A percentile compares a stretch with the other conserved stretches of the same genome.
phyloP scores from a whole-genome alignment of 2,113 vertebrate species.

The Mesoclemmys tuberculata region DNA sequence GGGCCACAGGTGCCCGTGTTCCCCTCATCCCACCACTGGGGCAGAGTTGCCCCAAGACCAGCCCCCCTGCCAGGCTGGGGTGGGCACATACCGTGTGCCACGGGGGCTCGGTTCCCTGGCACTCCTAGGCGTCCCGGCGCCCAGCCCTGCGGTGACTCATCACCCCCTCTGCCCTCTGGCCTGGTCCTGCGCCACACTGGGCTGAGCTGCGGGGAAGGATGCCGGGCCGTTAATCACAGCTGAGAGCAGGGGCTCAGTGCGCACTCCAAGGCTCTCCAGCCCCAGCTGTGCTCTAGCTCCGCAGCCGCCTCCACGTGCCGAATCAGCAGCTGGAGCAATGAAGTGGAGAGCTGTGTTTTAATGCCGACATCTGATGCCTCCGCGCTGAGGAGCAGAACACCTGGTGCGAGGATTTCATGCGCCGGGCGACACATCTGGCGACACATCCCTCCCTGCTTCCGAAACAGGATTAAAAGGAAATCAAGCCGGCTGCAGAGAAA shows the following conservation, averaged over 20 bases:
- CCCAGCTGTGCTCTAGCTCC: slow-evolving; percentile 66
- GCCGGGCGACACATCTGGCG: slow-evolving; percentile 68
- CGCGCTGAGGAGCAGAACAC: slow-evolving; percentile 46
- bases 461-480: not conserved
- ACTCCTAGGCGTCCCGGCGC: too few species aligned
- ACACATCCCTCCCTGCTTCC: not conserved
- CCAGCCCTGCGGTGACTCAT: too few species aligned
- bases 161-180: too few species aligned
- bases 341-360: slow-evolving; percentile 73
- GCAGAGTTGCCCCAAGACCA: too few species aligned
- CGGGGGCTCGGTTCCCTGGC: too few species aligned
- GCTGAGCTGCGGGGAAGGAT: not conserved
- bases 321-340: slow-evolving; percentile 70
- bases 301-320: slow-evolving; percentile 56
- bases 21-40: too few species aligned
- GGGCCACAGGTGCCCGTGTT: too few species aligned
- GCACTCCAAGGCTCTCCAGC: slow-evolving; percentile 64
- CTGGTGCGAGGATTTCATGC: slow-evolving; percentile 64
- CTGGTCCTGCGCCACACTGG: too few species aligned
- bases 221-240: slow-evolving; percentile 57
- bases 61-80: too few species aligned
- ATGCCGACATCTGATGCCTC: slow-evolving; percentile 71
- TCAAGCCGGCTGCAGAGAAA: not conserved
- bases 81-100: too few species aligned
- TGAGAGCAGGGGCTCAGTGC: slow-evolving; percentile 59